These are phyloP conservation scores for Dione vanillae DNA, from an alignment of 2,888 invertebrate genomes.

Conservation along the genomic window DNA sequence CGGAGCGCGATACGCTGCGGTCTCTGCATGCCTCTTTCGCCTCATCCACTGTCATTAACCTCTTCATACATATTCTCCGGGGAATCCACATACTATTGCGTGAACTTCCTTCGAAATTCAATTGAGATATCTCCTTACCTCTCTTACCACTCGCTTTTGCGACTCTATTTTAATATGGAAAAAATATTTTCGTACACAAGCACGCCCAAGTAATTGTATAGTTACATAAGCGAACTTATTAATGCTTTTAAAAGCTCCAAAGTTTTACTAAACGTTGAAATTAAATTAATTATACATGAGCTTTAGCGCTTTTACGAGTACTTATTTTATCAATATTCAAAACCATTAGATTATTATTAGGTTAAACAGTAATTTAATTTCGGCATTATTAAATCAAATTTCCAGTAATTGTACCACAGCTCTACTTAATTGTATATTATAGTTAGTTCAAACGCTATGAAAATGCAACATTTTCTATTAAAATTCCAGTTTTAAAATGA, in stretches of 20 bases:
- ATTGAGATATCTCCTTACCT: too few species aligned
- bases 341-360: constrained; percentile 19
- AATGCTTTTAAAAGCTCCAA: constrained; percentile 14
- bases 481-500: too few species aligned
- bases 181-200: not conserved
- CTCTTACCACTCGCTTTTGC: not conserved
- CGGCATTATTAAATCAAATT: constrained; percentile 70
- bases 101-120: too few species aligned
- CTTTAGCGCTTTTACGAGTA: constrained; percentile 11
- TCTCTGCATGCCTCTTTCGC: too few species aligned
- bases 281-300: constrained; percentile 15
- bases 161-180: not conserved
- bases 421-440: constrained; percentile 71
- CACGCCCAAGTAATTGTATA: not conserved
- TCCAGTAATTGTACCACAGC: constrained; percentile 65
- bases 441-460: constrained; percentile 4
- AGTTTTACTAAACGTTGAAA: constrained; percentile 7
- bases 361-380: constrained; percentile 20
- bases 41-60: too few species aligned
- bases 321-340: constrained; percentile 21
- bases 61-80: too few species aligned
- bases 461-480: not conserved
- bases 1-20: too few species aligned
- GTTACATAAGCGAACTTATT: not conserved
- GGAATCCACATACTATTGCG: too few species aligned